Evolutionary conservation across 2,797 vertebrate genomes (phyloP).

Genomic region (Sylvilagus floridanus): DNA sequence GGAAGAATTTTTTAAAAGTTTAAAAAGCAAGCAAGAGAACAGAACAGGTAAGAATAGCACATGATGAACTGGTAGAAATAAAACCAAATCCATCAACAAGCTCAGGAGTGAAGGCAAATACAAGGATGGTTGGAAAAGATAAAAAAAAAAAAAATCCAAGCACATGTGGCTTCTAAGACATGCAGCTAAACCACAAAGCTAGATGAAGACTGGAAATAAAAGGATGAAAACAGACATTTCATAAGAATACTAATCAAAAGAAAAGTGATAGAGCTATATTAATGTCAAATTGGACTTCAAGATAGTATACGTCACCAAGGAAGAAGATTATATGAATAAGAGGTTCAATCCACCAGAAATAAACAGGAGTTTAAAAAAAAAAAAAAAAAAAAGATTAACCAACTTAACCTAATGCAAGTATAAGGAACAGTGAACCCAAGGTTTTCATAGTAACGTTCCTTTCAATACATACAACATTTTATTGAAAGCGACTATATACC

Average conservation of each 20-base stretch:
- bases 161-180: neutral
- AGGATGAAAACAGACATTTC: neutral
- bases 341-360: neutral
- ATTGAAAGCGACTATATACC: neutral
- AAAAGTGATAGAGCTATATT: neutral
- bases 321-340: neutral
- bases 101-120: neutral
- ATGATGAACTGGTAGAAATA: neutral
- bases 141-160: neutral
- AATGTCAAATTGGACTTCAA: neutral
- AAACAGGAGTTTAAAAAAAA: neutral
- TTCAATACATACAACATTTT: neutral
- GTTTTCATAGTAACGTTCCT: neutral
- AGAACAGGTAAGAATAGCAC: neutral
- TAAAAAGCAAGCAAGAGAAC: neutral
- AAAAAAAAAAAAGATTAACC: neutral
- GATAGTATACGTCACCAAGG: too few relatives aligned
- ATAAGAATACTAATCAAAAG: neutral
- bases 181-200: neutral
- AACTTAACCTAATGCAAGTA: neutral
- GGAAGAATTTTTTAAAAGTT: too few relatives aligned
- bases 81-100: neutral
- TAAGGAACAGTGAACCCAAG: neutral
- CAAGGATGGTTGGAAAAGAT: neutral
- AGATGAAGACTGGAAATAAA: neutral